A percentile compares a stretch with the other conserved stretches of the same genome.
Evolutionary conservation across 2,888 invertebrate genomes (phyloP).

Genomic region (Campoletis raptor): DNA sequence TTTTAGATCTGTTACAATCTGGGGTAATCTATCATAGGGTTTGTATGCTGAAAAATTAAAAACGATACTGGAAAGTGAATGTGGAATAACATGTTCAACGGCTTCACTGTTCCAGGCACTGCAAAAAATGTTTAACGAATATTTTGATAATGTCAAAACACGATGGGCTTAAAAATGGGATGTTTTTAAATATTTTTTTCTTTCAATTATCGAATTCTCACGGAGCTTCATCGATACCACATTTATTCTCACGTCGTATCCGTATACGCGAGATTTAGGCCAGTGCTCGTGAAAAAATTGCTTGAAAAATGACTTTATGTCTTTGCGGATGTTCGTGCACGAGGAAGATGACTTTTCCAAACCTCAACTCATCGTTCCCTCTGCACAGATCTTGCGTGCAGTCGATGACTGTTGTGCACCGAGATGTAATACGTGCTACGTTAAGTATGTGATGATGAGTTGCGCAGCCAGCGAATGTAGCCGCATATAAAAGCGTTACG

Average conservation of each 20-base stretch:
- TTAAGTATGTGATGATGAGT: conserved; percentile 62
- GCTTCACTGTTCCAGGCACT: too few relatives aligned
- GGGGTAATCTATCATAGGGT: too few relatives aligned
- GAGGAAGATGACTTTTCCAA: not conserved
- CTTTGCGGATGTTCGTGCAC: conserved; percentile 7
- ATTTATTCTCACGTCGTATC: not conserved
- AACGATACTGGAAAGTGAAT: too few relatives aligned
- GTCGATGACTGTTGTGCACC: conserved; percentile 28
- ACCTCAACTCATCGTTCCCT: conserved; percentile 27
- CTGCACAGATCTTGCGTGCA: conserved; percentile 31
- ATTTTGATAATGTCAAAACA: not conserved
- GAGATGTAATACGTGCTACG: conserved; percentile 19
- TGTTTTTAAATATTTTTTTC: not conserved
- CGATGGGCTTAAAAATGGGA: not conserved
- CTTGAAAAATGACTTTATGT: conserved; percentile 1
- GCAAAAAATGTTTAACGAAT: too few relatives aligned
- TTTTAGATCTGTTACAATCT: too few relatives aligned
- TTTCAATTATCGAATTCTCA: not conserved
- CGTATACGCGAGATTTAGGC: not conserved
- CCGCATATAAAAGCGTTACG: conserved; percentile 53
- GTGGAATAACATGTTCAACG: too few relatives aligned
- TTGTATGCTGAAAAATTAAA: too few relatives aligned
- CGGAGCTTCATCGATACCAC: not conserved
- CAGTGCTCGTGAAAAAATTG: conserved; percentile 12
- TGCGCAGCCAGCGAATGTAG: conserved; percentile 24